A percentile compares a stretch with the other conserved stretches of the same genome.
phyloP scores from a whole-genome alignment of 2,797 vertebrate genomes.

The Gallirallus australis region DNA sequence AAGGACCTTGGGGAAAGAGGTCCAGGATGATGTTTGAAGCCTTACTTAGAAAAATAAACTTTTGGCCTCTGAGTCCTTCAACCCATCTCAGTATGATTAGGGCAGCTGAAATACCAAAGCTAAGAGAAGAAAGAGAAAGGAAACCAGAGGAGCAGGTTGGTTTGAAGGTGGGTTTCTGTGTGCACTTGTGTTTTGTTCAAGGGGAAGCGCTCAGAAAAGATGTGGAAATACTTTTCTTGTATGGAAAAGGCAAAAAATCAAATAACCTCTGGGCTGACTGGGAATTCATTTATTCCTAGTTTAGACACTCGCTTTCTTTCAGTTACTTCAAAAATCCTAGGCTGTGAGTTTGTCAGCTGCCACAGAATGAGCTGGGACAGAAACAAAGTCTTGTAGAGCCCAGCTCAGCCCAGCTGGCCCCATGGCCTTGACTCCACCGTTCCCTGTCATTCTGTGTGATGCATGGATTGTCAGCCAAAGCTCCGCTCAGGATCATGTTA shows the following conservation, averaged over 20 bases:
- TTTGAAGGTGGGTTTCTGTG: neutral
- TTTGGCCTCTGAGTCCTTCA: neutral
- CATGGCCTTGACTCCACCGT: fast-evolving
- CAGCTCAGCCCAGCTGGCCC: neutral
- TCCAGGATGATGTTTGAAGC: neutral
- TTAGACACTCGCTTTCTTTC: neutral
- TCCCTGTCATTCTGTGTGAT: neutral
- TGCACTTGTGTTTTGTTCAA: neutral
- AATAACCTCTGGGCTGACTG: neutral
- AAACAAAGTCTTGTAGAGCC: neutral
- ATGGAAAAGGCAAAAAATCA: neutral
- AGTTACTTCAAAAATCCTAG: neutral
- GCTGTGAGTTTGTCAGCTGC: neutral
- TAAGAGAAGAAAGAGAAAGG: neutral
- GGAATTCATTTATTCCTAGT: neutral
- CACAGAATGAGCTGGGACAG: neutral
- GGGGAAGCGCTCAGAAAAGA: neutral
- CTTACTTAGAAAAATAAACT: neutral
- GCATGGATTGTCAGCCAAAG: neutral
- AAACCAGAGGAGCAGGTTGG: neutral
- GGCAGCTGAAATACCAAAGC: neutral
- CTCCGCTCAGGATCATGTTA: neutral
- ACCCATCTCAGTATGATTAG: neutral
- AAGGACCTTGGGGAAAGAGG: neutral
- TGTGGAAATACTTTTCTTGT: neutral